Base-by-base conservation (phyloP, 2,888 invertebrate genomes). In the Colletes collaris region DNA sequence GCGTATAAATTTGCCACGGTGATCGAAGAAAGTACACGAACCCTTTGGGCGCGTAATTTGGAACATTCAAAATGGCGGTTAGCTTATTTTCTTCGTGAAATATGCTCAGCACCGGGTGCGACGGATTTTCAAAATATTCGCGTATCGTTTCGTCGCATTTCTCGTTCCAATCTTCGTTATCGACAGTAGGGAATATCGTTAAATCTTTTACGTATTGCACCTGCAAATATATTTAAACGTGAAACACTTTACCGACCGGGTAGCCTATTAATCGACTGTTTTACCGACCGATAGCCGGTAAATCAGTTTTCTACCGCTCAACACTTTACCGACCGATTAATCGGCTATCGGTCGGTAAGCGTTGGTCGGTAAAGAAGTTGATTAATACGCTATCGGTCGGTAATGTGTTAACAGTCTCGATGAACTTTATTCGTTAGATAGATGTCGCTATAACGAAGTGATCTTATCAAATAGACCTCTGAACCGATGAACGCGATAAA, bases 101-200 rank as follows among this genome's bases (percentile, higher is more conserved):
- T 11, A 97, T 93, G 59, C 95, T 95, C 11, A 97, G 92, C 46
- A 96, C 91, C 0, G 94, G 91, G 93, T 65, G 94, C 93, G 0
- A n/a, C n/a, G 96, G 95, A 76, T 96, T 95, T 27, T 94, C 90
- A 53, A 97, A 93, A 94, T 96, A 97, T 13, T 95, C 94, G 72
- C 94, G 94, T 46, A 97, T 95, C 3, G 94, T 93, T 56, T 94
- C 93, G 76, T 95, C 94, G 50, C 95, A 95, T 0, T 94, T 93
- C 13, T 95, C 94, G 0, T 73, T 96, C 96, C 98, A 98, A 91
- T 96, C 96, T 3, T 95, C 94, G 1, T 96, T 95, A 88, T 96
- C 95, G 10, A 97, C 93, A 76, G 96, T 96, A 87, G 95, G 96
- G 0, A 98, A 93, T 1, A 96, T 95, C 0, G 96, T 96, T 91